These are phyloP conservation scores for Carpatolechia fugitivella DNA, from an alignment of 2,888 invertebrate species.

Conservation along the genomic window DNA sequence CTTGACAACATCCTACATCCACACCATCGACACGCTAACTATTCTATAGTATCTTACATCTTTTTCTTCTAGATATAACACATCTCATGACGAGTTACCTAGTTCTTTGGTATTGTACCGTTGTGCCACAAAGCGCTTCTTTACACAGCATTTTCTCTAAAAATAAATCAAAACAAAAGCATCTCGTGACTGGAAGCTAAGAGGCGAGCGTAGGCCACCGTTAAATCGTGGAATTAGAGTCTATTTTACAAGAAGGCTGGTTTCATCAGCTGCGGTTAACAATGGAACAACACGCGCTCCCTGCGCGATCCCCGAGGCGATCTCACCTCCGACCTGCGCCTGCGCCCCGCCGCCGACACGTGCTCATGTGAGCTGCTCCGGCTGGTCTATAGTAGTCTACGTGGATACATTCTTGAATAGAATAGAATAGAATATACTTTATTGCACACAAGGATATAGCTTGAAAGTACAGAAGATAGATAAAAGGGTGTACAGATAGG, in stretches of 20 bases:
- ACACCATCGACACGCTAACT: too few species aligned
- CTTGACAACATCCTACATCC: too few species aligned
- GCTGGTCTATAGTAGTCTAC: background rate
- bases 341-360: conserved; percentile 52
- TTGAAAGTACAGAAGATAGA: too few species aligned
- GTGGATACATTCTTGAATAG: background rate
- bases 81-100: too few species aligned
- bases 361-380: conserved; percentile 36
- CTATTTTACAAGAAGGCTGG: conserved; percentile 19
- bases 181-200: conserved; percentile 1
- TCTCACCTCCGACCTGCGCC: conserved; percentile 58
- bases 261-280: conserved; percentile 48
- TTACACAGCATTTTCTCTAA: background rate
- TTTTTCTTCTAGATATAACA: too few species aligned
- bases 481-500: too few species aligned
- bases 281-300: conserved; percentile 48
- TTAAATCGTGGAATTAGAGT: background rate
- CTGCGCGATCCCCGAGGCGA: conserved; percentile 43
- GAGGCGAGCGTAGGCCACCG: background rate
- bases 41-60: too few species aligned
- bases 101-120: too few species aligned
- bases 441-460: too few species aligned
- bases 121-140: too few species aligned
- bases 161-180: background rate
- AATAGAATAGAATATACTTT: too few species aligned